phyloP scores from a whole-genome alignment of 2,888 invertebrate genomes.

The Tetragnatha montana region DNA sequence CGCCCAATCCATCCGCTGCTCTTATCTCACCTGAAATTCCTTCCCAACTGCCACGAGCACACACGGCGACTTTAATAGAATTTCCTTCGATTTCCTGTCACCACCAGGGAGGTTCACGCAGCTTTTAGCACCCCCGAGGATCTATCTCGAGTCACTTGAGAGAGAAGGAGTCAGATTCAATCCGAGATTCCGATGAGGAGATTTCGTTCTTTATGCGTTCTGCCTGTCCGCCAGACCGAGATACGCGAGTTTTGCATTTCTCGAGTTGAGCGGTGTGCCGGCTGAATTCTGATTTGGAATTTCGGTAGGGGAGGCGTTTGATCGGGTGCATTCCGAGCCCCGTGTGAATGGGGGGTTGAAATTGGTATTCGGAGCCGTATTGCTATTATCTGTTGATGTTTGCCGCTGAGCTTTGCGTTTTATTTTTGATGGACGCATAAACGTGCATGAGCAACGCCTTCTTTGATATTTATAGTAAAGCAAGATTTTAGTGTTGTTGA shows the following conservation, averaged over 20 bases:
- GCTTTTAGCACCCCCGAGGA: constrained; percentile 11
- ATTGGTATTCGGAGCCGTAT: too few species aligned
- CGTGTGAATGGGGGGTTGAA: too few species aligned
- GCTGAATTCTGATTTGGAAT: not conserved
- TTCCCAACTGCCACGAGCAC: constrained; percentile 5
- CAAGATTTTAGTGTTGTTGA: too few species aligned
- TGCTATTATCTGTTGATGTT: too few species aligned
- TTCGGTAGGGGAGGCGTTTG: not conserved
- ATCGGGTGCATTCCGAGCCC: too few species aligned
- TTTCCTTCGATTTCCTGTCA: constrained; percentile 52
- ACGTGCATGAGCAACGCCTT: too few species aligned
- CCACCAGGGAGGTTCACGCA: not conserved
- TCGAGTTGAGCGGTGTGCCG: not conserved
- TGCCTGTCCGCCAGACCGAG: not conserved
- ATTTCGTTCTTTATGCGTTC: constrained; percentile 10
- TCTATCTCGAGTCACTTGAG: not conserved
- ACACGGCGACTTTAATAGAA: constrained; percentile 40
- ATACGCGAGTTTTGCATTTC: constrained; percentile 1
- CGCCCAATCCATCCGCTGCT: constrained; percentile 16
- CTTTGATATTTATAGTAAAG: too few species aligned
- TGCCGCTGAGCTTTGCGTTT: too few species aligned
- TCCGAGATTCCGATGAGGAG: not conserved
- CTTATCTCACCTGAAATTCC: constrained; percentile 22
- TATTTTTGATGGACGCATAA: too few species aligned
- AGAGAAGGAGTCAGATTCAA: not conserved